phyloP scores from a whole-genome alignment of 2,113 vertebrate genomes.

The Alectura lathami region DNA sequence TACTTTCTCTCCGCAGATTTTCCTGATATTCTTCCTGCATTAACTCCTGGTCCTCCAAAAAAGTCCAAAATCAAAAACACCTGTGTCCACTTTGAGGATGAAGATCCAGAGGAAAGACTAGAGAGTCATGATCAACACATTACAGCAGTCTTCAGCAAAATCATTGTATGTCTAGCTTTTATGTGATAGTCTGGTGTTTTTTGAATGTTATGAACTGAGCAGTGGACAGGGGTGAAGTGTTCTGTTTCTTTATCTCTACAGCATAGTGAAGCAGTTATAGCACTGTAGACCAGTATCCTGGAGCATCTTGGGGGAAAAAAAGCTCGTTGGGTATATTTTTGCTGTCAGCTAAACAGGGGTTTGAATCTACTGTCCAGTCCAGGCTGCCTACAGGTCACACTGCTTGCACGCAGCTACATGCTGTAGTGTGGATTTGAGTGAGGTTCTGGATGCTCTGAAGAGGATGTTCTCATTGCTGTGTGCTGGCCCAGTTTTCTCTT shows the following conservation, averaged over 20 bases:
- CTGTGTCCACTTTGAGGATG: constrained; percentile 79
- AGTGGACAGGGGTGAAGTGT: background rate
- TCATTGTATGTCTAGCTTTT: constrained; percentile 82
- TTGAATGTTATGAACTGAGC: background rate
- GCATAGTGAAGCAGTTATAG: background rate
- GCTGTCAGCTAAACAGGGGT: background rate
- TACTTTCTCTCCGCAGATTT: constrained; percentile 74
- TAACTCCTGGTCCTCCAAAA: constrained; percentile 90
- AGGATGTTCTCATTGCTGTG: background rate
- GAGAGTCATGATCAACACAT: constrained; percentile 87
- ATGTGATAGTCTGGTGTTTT: background rate
- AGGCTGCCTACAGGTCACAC: background rate
- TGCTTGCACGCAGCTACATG: background rate
- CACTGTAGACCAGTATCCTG: background rate
- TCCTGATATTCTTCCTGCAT: constrained; percentile 85
- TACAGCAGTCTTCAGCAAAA: constrained; percentile 91
- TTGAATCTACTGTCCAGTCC: background rate
- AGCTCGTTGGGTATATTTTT: background rate
- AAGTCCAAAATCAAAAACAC: constrained; percentile 83
- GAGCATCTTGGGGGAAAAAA: background rate
- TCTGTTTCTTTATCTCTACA: background rate
- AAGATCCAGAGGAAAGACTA: constrained; percentile 84
- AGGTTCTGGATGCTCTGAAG: background rate
- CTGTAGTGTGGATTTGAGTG: background rate
- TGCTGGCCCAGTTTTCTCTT: background rate